Evolutionary conservation across 2,113 vertebrate genomes (phyloP).

Genomic region (Hymenochirus boettgeri): DNA sequence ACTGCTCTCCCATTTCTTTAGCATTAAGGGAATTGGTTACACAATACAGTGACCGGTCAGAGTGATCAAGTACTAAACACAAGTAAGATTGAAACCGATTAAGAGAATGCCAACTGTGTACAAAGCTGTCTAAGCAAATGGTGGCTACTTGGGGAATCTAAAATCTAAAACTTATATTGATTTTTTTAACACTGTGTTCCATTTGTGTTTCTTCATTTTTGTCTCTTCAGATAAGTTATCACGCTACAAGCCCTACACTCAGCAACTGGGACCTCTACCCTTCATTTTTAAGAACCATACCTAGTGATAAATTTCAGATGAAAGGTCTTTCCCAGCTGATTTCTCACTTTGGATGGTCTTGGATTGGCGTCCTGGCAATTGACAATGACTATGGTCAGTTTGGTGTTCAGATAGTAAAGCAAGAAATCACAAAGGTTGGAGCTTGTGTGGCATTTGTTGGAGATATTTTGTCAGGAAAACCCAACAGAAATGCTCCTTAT

Average conservation of each 20-base stretch:
- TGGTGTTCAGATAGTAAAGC: slow-evolving; percentile 46
- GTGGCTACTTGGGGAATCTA: too few species aligned
- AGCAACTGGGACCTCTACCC: slow-evolving; percentile 67
- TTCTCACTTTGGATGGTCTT: slow-evolving; percentile 71
- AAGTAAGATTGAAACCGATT: too few species aligned
- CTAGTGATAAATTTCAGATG: slow-evolving; percentile 68
- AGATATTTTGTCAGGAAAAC: neutral
- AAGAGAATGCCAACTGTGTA: too few species aligned
- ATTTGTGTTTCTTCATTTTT: neutral
- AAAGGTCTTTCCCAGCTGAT: slow-evolving; percentile 63
- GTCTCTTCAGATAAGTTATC: slow-evolving; percentile 70
- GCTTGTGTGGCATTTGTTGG: slow-evolving; percentile 15
- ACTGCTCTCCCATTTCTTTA: too few species aligned
- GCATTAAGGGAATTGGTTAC: too few species aligned
- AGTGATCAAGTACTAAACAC: too few species aligned
- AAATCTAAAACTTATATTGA: too few species aligned
- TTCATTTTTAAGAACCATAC: slow-evolving; percentile 79
- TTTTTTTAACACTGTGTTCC: too few species aligned
- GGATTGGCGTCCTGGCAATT: slow-evolving; percentile 63
- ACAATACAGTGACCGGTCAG: too few species aligned
- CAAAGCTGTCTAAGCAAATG: too few species aligned
- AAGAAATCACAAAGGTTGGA: neutral
- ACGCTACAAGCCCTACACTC: slow-evolving; percentile 71
- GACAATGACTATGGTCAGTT: slow-evolving; percentile 75
- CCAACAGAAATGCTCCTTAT: slow-evolving; percentile 1